phyloP scores from a whole-genome alignment of 2,113 vertebrate genomes.

The Rattus rattus region DNA sequence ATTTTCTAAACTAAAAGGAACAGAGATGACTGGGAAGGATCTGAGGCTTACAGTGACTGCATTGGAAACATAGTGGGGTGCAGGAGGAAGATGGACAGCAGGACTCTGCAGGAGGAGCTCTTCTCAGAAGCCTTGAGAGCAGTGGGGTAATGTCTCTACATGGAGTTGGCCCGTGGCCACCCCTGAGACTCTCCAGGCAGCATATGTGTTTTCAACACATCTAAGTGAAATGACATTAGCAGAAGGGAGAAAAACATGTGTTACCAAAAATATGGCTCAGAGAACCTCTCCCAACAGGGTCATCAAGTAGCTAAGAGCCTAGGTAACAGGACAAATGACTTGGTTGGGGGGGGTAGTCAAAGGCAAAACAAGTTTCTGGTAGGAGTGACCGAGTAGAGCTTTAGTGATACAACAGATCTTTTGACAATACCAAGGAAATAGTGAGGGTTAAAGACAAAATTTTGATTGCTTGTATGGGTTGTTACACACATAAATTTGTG shows the following conservation, averaged over 20 bases:
- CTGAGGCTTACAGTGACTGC: background rate
- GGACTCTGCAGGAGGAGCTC: background rate
- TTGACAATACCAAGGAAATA: background rate
- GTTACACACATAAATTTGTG: background rate
- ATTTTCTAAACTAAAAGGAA: slow-evolving; percentile 28
- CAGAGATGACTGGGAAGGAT: background rate
- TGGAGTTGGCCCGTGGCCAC: background rate
- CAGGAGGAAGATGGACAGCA: rapidly evolving
- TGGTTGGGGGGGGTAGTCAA: background rate
- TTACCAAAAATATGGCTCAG: slow-evolving; percentile 1
- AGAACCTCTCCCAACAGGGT: background rate
- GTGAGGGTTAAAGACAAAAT: background rate
- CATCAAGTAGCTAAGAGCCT: background rate
- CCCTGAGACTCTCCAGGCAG: background rate
- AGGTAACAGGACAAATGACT: slow-evolving; percentile 29
- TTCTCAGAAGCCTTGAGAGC: slow-evolving; percentile 8
- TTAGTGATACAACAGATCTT: background rate
- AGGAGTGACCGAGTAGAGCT: background rate
- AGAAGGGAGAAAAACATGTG: background rate
- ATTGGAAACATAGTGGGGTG: background rate
- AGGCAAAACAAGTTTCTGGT: slow-evolving; percentile 22
- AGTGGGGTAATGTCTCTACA: background rate
- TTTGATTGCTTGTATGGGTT: background rate
- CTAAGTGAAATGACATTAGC: slow-evolving; percentile 35
- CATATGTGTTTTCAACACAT: slow-evolving; percentile 30